Evolutionary conservation across 2,888 invertebrate genomes (phyloP), one percentile per base, ranked within the genome.

Genomic region (Drosophila histrio): DNA sequence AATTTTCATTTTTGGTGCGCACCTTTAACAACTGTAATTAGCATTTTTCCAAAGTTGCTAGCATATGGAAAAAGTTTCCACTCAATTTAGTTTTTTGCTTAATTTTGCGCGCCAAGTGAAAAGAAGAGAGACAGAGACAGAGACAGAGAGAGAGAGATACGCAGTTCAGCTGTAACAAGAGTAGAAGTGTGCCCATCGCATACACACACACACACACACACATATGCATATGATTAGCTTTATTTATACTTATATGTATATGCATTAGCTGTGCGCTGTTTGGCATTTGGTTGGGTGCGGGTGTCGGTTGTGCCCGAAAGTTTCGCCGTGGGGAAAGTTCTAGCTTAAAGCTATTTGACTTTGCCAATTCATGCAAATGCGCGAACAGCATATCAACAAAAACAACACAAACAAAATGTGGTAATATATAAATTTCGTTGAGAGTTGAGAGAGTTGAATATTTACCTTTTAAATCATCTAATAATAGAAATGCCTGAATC

Each of bases 311-410:
- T 47, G 57, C 43, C 62, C 47, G 57, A 75, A 67, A 70, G 70
- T 75, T 78, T 75, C 64, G 79, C 76, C 71, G 43, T 49, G 54
- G 59, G 66, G 77, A 78, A 82, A 83, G 80, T 78, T 83, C 84
- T 83, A 76, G 41, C 53, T 56, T 59, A 19, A 38, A 38, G 19
- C 43, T 26, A 30, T 61, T 59, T 47, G 44, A 50, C 41, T 71
- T 53, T 50, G 61, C 61, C 66, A 80, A 76, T 65, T 62, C 74
- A 81, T 78, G 79, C 79, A 65, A 78, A 78, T 74, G 70, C 22
- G 56, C 53, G 52, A 50, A 13, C 65, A 43, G 64, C 65, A 49
- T 26, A 54, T 46, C 13, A 47, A 26, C 46, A 60, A 28, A 21
- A 53, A 52, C 21, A 44, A n/a, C 43, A 46, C 34, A 56, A 17